These are phyloP conservation scores for Gymnothorax reevesii DNA, from an alignment of 2,797 vertebrate species.

Conservation along the genomic window DNA sequence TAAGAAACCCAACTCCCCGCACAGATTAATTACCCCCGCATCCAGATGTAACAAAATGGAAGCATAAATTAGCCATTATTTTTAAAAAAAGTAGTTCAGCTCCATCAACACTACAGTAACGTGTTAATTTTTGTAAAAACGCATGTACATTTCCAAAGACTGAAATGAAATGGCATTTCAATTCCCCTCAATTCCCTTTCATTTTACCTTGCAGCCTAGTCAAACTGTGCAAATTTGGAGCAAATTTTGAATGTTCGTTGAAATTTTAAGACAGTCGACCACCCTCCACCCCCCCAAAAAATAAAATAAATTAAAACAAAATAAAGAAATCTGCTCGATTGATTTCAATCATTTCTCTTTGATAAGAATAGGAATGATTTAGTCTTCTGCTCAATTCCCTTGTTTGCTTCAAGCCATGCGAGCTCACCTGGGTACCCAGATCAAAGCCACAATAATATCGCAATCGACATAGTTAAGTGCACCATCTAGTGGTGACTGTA, in stretches of 20 bases:
- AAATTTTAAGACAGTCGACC: not conserved
- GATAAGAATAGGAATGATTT: conserved; percentile 11
- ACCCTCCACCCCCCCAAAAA: not conserved
- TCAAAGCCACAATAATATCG: not conserved
- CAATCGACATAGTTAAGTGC: conserved; percentile 6
- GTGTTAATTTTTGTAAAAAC: not conserved
- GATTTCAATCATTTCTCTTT: not conserved
- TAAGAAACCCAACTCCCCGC: conserved; percentile 1
- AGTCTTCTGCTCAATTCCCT: conserved; percentile 2
- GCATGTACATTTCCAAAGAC: not conserved
- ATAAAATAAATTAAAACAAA: not conserved
- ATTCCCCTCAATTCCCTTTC: not conserved
- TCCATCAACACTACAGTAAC: not conserved
- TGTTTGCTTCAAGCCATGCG: not conserved
- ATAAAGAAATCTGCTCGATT: not conserved
- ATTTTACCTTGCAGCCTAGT: not conserved
- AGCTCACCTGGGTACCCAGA: not conserved
- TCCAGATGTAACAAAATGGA: not conserved
- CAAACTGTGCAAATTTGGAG: not conserved
- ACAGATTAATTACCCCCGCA: not conserved
- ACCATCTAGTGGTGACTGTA: not conserved
- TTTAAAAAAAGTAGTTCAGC: not conserved
- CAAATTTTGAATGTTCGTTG: not conserved
- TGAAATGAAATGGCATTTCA: not conserved
- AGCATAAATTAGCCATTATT: not conserved